Conservation (phyloP, 2,888 invertebrate genomes). For the Gari tellinella region DNA sequence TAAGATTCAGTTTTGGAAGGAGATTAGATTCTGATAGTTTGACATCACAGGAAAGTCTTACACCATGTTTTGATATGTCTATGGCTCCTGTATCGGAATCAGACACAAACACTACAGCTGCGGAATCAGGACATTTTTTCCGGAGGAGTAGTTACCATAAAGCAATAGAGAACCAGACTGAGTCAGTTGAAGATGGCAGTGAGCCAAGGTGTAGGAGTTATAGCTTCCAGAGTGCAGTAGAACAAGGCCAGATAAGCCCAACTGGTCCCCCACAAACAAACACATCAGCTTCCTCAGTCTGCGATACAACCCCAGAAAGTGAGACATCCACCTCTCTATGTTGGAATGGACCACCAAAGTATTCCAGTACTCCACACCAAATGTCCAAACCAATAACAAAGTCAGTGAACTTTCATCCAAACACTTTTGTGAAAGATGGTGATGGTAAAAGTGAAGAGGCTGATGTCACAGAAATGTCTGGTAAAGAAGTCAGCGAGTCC, state of each 20-base stretch:
- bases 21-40: slow-evolving; percentile 6
- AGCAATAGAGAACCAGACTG: slow-evolving; percentile 54
- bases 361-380: slow-evolving; percentile 49
- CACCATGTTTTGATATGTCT: background rate
- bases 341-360: slow-evolving; percentile 36
- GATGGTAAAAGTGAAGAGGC: no score
- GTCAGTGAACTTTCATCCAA: slow-evolving; percentile 30
- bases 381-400: slow-evolving; percentile 14
- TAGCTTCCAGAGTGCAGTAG: slow-evolving; percentile 73
- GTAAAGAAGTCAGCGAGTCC: no score
- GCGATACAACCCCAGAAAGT: slow-evolving; percentile 42
- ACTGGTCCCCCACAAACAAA: slow-evolving; percentile 7
- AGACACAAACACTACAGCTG: no score
- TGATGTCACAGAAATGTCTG: no score
- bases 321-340: slow-evolving; percentile 26
- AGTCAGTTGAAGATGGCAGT: slow-evolving; percentile 25
- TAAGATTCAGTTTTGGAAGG: slow-evolving; percentile 18
- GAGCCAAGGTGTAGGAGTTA: slow-evolving; percentile 48
- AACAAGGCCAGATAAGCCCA: slow-evolving; percentile 58
- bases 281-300: slow-evolving; percentile 10
- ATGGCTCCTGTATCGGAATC: background rate
- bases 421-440: slow-evolving; percentile 12
- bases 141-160: slow-evolving; percentile 59
- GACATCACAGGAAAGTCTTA: slow-evolving; percentile 1
- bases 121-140: background rate